These are phyloP conservation scores for Malurus elegans DNA, from an alignment of 2,113 vertebrate genomes.

Conservation along the genomic window DNA sequence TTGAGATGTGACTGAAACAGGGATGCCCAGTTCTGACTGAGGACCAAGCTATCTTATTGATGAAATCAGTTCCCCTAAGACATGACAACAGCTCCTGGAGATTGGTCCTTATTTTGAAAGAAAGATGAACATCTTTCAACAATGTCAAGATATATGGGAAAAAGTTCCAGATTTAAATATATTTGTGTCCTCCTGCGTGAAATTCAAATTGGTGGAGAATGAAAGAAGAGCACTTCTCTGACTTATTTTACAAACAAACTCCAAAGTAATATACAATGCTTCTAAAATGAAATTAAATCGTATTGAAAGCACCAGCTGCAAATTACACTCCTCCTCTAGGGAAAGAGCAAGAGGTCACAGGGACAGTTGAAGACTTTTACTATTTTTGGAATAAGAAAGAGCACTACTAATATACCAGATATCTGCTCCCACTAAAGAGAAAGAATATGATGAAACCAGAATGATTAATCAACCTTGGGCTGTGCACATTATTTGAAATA, in stretches of 20 bases:
- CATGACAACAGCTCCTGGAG: not conserved
- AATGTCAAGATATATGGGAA: not conserved
- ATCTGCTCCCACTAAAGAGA: not conserved
- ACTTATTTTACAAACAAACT: not conserved
- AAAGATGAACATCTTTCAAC: not conserved
- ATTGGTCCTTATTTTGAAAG: not conserved
- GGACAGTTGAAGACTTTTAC: not conserved
- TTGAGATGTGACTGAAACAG: not conserved
- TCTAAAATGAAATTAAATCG: not conserved
- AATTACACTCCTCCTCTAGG: not conserved
- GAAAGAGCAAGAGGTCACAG: not conserved
- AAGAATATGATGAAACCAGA: not conserved
- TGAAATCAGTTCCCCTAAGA: not conserved
- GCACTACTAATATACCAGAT: not conserved
- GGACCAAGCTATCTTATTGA: not conserved
- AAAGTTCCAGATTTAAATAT: not conserved
- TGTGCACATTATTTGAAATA: not conserved
- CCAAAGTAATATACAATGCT: not conserved
- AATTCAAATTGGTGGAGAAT: not conserved
- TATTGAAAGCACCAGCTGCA: not conserved
- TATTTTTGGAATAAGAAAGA: not conserved
- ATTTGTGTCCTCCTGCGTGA: not conserved
- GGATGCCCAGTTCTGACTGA: not conserved
- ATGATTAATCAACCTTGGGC: not conserved
- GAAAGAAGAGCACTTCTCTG: not conserved